Evolutionary conservation across 2,113 vertebrate species (phyloP).

Genomic region (Notechis scutatus): DNA sequence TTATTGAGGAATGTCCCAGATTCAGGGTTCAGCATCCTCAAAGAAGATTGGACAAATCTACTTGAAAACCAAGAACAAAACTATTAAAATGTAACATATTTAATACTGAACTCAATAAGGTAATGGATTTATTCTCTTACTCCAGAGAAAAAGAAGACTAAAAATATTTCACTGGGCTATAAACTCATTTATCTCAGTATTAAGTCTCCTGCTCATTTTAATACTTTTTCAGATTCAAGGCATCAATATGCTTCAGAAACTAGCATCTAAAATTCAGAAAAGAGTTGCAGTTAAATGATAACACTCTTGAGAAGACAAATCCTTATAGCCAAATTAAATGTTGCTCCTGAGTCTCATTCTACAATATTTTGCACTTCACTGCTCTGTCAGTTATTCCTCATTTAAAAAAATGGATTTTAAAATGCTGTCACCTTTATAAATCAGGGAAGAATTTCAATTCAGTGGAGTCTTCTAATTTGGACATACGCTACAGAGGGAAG

Average conservation of each 20-base stretch:
- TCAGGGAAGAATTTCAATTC: constrained; percentile 24
- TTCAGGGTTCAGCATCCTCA: not conserved
- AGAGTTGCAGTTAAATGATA: constrained; percentile 13
- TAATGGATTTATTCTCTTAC: not conserved
- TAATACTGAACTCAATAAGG: not conserved
- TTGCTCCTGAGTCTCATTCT: constrained; percentile 2
- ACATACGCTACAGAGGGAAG: not conserved
- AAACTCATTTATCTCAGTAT: not conserved
- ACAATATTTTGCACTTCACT: constrained; percentile 12
- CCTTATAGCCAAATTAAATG: constrained; percentile 17
- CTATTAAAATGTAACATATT: not conserved
- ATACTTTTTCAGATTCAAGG: not conserved
- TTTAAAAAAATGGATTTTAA: constrained; percentile 40
- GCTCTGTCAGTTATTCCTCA: constrained; percentile 14
- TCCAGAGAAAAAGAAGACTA: not conserved
- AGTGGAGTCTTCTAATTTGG: constrained; percentile 17
- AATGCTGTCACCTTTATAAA: constrained; percentile 20
- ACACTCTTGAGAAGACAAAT: constrained; percentile 9
- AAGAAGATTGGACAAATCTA: not conserved
- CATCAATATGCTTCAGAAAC: constrained; percentile 27
- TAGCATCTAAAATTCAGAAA: not conserved
- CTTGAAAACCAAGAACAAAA: not conserved
- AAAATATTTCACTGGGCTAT: not conserved
- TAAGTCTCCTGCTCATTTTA: constrained; percentile 19
- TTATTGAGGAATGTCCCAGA: not conserved